Percentiles rank a stretch among this genome's conserved stretches.
Evolutionary conservation across 2,797 vertebrate species (phyloP).

Genomic region (Anomalospiza imberbis): DNA sequence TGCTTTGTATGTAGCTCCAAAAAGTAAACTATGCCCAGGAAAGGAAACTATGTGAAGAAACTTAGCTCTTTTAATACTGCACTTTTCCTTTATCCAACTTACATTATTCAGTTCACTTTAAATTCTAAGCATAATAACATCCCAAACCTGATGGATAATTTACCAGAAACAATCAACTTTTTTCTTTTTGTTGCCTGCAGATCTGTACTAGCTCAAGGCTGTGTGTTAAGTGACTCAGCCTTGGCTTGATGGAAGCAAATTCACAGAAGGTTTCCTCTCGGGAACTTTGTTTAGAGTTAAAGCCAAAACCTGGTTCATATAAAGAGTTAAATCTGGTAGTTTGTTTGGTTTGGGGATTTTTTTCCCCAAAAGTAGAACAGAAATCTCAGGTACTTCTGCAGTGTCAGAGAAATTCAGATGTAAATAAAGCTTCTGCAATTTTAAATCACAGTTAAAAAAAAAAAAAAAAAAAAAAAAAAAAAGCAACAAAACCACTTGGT

Average conservation of each 20-base stretch:
- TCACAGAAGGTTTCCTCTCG: background rate
- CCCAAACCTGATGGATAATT: background rate
- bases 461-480: background rate
- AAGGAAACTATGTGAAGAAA: background rate
- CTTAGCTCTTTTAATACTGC: background rate
- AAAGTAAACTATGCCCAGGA: background rate
- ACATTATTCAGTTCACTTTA: background rate
- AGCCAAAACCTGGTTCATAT: background rate
- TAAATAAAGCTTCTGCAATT: background rate
- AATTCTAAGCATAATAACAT: background rate
- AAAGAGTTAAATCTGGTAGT: background rate
- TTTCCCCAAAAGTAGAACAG: background rate
- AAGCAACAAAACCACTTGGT: background rate
- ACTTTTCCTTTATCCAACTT: background rate
- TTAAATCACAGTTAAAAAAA: background rate
- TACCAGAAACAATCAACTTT: background rate
- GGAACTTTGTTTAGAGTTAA: background rate
- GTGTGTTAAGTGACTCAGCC: background rate
- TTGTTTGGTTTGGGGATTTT: accelerated
- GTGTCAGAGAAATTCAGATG: background rate
- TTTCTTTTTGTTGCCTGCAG: background rate
- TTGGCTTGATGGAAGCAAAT: background rate
- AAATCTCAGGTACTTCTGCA: background rate
- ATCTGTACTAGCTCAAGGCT: background rate
- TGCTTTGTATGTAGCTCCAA: background rate